Evolutionary conservation across 2,888 invertebrate species (phyloP).

Genomic region (Petrolisthes manimaculis): DNA sequence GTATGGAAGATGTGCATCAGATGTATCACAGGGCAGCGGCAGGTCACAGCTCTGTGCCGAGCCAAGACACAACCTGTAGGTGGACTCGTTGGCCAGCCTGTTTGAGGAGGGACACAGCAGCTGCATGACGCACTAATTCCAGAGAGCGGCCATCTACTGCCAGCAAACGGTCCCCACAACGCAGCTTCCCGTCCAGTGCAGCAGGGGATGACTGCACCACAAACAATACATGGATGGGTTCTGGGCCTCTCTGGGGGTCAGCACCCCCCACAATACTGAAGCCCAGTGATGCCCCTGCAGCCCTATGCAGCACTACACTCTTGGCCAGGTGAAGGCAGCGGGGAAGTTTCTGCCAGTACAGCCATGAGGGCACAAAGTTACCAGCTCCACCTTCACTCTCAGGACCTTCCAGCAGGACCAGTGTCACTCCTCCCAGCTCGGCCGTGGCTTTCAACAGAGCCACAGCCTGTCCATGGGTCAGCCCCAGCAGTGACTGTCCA

Average conservation of each 20-base stretch:
- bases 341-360: slow-evolving; percentile 72
- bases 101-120: slow-evolving; percentile 71
- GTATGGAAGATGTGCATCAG: not conserved
- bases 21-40: not conserved
- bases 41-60: slow-evolving; percentile 69
- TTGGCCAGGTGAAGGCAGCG: slow-evolving; percentile 70
- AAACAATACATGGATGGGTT: slow-evolving; percentile 72
- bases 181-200: slow-evolving; percentile 69
- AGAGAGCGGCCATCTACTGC: slow-evolving; percentile 71
- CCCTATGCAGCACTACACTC: slow-evolving; percentile 70
- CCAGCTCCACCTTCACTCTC: slow-evolving; percentile 70
- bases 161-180: slow-evolving; percentile 72
- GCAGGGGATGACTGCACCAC: slow-evolving; percentile 72
- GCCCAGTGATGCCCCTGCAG: slow-evolving; percentile 69
- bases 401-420: slow-evolving; percentile 71
- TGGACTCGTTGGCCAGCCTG: slow-evolving; percentile 70
- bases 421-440: slow-evolving; percentile 69
- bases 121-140: slow-evolving; percentile 70
- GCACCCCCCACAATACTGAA: slow-evolving; percentile 73
- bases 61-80: slow-evolving; percentile 72
- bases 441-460: slow-evolving; percentile 70
- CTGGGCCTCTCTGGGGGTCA: slow-evolving; percentile 69
- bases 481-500: slow-evolving; percentile 70
- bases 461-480: slow-evolving; percentile 72
- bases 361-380: slow-evolving; percentile 73